Percentiles rank a stretch among this genome's conserved stretches.
Evolutionary conservation across 2,888 invertebrate species (phyloP).

Genomic region (Patella depressa): DNA sequence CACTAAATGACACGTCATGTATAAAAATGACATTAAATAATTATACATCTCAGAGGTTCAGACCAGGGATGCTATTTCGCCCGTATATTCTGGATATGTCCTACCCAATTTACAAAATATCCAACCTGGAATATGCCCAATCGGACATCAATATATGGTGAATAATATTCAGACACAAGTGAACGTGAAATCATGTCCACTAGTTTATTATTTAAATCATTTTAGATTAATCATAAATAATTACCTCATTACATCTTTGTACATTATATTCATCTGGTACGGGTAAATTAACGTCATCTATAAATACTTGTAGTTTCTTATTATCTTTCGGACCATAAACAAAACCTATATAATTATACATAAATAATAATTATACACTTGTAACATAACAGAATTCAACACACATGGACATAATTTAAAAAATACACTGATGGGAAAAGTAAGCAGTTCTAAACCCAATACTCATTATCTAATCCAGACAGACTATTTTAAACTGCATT

Average conservation of each 20-base stretch:
- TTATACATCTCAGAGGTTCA: neutral
- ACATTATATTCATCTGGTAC: slow-evolving; percentile 62
- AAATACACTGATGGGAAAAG: neutral
- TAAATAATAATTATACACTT: too few relatives aligned
- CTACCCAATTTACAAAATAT: too few relatives aligned
- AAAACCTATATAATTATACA: slow-evolving; percentile 56
- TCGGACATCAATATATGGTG: neutral
- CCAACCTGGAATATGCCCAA: too few relatives aligned
- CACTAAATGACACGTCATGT: neutral
- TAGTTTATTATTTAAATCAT: neutral
- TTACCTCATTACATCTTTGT: slow-evolving; percentile 69
- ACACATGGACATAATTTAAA: too few relatives aligned
- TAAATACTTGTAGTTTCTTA: slow-evolving; percentile 69
- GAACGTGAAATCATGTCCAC: neutral
- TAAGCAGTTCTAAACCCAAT: neutral
- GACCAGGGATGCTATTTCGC: neutral
- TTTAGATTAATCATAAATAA: neutral
- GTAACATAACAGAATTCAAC: too few relatives aligned
- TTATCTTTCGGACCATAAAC: slow-evolving; percentile 71
- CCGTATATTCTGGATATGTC: too few relatives aligned
- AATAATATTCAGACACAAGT: neutral
- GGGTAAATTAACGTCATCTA: slow-evolving; percentile 71
- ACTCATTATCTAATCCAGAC: too few relatives aligned
- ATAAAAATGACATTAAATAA: neutral
- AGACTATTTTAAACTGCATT: too few relatives aligned